A percentile compares a stretch with the other conserved stretches of the same genome.
Evolutionary conservation across 1,140 invertebrate genomes (phyloP).

Genomic region (Tachypleus tridentatus): DNA sequence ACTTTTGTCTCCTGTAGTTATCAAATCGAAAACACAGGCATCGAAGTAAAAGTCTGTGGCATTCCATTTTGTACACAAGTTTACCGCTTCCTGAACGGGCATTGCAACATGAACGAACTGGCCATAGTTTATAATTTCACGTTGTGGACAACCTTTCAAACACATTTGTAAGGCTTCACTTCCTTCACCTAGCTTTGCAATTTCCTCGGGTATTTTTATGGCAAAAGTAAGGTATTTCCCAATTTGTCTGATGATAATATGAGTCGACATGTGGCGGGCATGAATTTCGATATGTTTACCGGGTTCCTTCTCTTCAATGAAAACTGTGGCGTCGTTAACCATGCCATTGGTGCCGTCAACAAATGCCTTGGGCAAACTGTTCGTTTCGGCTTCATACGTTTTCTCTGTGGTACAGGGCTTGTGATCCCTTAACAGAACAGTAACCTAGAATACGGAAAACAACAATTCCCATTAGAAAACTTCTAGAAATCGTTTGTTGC

Average conservation of each 20-base stretch:
- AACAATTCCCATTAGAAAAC: no score
- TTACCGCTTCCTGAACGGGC: constrained; percentile 26
- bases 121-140: constrained; percentile 36
- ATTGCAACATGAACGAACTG: constrained; percentile 27
- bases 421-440: constrained; percentile 41
- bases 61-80: constrained; percentile 31
- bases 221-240: constrained; percentile 42
- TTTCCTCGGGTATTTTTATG: constrained; percentile 38
- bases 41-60: constrained; percentile 45
- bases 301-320: constrained; percentile 26
- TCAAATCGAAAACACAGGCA: constrained; percentile 46
- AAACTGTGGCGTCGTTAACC: constrained; percentile 19
- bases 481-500: no score
- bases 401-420: constrained; percentile 37
- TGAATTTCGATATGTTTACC: constrained; percentile 40
- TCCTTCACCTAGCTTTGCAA: constrained; percentile 26
- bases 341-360: constrained; percentile 34
- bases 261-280: constrained; percentile 39
- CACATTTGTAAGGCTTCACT: constrained; percentile 38
- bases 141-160: constrained; percentile 39
- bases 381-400: constrained; percentile 41
- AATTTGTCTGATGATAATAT: constrained; percentile 38
- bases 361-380: constrained; percentile 35
- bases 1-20: constrained; percentile 40
- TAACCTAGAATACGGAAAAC: constrained; percentile 35